A percentile compares a stretch with the other conserved stretches of the same genome.
phyloP scores from a whole-genome alignment of 2,797 vertebrate genomes.

The Trichosurus vulpecula region DNA sequence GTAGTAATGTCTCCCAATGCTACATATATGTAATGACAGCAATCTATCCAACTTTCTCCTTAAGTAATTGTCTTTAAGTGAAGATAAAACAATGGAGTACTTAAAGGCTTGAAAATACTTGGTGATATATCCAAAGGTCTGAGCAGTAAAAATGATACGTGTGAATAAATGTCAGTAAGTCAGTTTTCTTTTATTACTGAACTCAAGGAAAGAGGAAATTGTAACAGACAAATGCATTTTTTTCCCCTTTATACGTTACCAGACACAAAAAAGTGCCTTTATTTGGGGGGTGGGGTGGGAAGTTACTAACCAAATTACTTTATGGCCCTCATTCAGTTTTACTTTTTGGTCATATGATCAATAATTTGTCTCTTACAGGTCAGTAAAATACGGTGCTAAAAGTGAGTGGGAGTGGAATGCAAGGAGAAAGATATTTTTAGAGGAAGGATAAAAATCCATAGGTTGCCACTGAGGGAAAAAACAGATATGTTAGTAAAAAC shows the following conservation, averaged over 20 bases:
- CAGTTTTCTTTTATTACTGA: neutral
- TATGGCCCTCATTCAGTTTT: accelerated
- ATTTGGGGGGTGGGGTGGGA: too few relatives aligned
- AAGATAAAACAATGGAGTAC: too few relatives aligned
- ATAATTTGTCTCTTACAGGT: neutral
- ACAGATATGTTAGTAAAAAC: neutral
- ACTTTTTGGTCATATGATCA: neutral
- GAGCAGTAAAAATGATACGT: neutral
- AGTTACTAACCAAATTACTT: neutral
- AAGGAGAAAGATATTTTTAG: neutral
- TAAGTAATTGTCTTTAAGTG: neutral
- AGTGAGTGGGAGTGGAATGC: neutral
- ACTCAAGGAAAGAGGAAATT: neutral
- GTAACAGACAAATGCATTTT: neutral
- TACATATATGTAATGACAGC: neutral
- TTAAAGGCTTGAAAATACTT: too few relatives aligned
- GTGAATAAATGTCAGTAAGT: neutral
- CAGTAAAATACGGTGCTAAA: too few relatives aligned
- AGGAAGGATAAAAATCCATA: neutral
- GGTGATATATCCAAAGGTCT: neutral
- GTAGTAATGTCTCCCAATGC: neutral
- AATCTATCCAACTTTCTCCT: neutral
- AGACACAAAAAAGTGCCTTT: too few relatives aligned
- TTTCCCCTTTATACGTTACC: too few relatives aligned
- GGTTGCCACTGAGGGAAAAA: neutral